phyloP scores from a whole-genome alignment of 2,888 invertebrate species.

The Eutolmus rufibarbis region DNA sequence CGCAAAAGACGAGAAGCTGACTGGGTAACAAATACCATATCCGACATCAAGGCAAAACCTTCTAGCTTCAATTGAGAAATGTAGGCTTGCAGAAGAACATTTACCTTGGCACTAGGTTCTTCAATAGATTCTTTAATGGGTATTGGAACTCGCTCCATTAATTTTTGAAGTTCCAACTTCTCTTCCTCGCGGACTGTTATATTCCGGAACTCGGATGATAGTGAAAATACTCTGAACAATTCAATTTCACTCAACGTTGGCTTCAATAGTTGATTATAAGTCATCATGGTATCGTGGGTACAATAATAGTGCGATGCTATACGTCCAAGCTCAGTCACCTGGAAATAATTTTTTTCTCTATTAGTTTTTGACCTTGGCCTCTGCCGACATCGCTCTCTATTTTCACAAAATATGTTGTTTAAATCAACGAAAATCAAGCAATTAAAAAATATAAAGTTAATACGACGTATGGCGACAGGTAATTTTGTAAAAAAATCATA shows the following conservation, averaged over 20 bases:
- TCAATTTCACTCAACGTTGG: constrained; percentile 98
- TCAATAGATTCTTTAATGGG: constrained; percentile 99
- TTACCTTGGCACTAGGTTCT: constrained; percentile 93
- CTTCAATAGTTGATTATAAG: constrained; percentile 95
- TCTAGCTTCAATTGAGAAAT: constrained; percentile 98
- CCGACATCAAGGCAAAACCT: constrained; percentile 98
- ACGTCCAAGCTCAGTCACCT: constrained; percentile 92
- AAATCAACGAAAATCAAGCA: too few relatives aligned
- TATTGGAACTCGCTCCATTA: constrained; percentile 92
- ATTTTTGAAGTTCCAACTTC: constrained; percentile 93
- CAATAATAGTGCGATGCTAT: constrained; percentile 99
- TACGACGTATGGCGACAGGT: too few relatives aligned
- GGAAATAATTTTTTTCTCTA: constrained; percentile 56
- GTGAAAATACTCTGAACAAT: constrained; percentile 95
- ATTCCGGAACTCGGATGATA: constrained; percentile 95
- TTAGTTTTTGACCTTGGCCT: too few relatives aligned
- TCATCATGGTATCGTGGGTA: constrained; percentile 95
- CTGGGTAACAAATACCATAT: constrained; percentile 99
- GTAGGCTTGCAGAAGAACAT: constrained; percentile 94
- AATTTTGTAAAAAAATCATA: too few relatives aligned
- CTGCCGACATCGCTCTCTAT: too few relatives aligned
- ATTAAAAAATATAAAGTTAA: too few relatives aligned
- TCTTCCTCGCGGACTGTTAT: constrained; percentile 95
- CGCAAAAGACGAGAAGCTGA: constrained; percentile 93
- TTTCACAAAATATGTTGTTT: too few relatives aligned